phyloP scores from a whole-genome alignment of 35 echinoderm and acorn worm genomes.

The Lytechinus variegatus region DNA sequence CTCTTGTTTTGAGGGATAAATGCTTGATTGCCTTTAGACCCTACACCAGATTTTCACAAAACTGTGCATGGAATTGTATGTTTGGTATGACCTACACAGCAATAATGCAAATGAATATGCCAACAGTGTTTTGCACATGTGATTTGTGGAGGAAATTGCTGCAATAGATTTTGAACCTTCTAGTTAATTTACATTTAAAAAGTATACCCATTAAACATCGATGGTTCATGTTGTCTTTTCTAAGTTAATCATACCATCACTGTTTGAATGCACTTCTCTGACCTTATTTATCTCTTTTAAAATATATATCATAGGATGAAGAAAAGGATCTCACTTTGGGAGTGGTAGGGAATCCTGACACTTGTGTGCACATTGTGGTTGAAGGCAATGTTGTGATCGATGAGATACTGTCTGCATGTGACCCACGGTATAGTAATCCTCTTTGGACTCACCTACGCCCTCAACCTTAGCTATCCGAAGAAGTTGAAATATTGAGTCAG shows the following conservation, averaged over 20 bases:
- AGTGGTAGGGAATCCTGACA: no score
- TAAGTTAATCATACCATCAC: slow-evolving; percentile 33
- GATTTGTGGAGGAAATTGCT: slow-evolving; percentile 38
- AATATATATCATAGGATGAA: slow-evolving; percentile 14
- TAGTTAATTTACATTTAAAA: not conserved
- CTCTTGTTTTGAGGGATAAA: no score
- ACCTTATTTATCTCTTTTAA: slow-evolving; percentile 11
- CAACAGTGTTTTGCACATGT: no score
- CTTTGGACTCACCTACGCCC: slow-evolving; percentile 42
- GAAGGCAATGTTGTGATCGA: no score
- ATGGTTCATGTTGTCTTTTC: slow-evolving; percentile 34
- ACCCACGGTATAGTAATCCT: no score
- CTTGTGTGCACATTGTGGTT: no score
- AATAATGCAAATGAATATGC: no score
- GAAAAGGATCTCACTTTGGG: slow-evolving; percentile 32
- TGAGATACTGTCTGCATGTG: no score
- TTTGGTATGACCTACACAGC: slow-evolving; percentile 33
- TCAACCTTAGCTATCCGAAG: slow-evolving; percentile 50
- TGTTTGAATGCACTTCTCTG: slow-evolving; percentile 33
- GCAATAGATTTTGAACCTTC: no score
- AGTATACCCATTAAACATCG: slow-evolving; percentile 34
- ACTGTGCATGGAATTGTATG: slow-evolving; percentile 33
- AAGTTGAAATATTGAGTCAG: no score
- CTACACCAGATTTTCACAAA: slow-evolving; percentile 21
- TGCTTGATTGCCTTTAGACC: not conserved